Conservation (phyloP, 1,140 invertebrate species). For the Acromyrmex charruanus region DNA sequence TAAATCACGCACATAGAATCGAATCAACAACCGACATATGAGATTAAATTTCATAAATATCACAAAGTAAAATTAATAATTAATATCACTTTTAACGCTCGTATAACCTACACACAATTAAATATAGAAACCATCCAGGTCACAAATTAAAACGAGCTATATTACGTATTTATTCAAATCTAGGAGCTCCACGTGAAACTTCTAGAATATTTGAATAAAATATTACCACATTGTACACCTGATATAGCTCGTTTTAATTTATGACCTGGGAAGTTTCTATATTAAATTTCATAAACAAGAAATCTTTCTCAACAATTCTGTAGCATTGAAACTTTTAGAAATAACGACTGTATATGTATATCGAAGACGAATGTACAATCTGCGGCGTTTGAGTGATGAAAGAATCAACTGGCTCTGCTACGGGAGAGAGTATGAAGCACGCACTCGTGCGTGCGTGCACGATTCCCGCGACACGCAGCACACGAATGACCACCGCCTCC, state of each 20-base stretch:
- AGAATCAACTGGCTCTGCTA: neutral
- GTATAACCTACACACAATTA: too few relatives aligned
- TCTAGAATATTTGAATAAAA: too few relatives aligned
- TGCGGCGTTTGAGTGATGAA: neutral
- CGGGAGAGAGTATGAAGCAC: neutral
- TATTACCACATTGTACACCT: too few relatives aligned
- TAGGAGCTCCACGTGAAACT: too few relatives aligned
- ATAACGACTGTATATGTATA: neutral
- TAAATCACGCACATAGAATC: neutral
- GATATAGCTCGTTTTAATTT: too few relatives aligned
- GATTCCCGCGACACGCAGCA: conserved; percentile 59
- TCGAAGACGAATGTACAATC: neutral
- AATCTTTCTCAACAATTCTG: neutral
- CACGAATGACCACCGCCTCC: conserved; percentile 64
- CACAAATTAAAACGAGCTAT: too few relatives aligned
- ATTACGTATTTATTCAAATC: too few relatives aligned
- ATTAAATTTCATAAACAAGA: neutral
- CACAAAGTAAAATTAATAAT: too few relatives aligned
- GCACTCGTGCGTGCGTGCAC: conserved; percentile 44
- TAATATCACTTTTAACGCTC: too few relatives aligned
- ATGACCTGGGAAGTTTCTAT: too few relatives aligned
- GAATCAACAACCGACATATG: neutral
- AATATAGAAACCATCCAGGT: too few relatives aligned
- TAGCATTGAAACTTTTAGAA: neutral
- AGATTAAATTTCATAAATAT: neutral